phyloP scores from a whole-genome alignment of 2,797 vertebrate genomes.

The Chlorospingus semifuscus region DNA sequence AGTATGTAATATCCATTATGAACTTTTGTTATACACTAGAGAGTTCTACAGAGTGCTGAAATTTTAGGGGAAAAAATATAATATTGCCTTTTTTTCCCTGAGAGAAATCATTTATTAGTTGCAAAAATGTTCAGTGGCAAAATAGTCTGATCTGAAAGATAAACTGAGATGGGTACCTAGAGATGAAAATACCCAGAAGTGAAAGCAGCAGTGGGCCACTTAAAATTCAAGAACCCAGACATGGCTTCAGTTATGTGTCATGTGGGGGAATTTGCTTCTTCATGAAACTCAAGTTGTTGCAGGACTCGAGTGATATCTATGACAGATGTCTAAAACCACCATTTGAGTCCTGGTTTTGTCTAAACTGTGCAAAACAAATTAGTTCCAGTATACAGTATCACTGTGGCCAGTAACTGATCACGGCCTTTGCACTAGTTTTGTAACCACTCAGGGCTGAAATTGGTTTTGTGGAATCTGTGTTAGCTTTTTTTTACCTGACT shows the following conservation, averaged over 20 bases:
- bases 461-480: not conserved
- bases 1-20: not conserved
- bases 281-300: not conserved
- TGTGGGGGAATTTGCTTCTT: not conserved
- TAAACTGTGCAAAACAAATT: rapidly evolving
- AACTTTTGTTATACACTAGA: not conserved
- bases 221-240: not conserved
- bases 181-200: not conserved
- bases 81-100: not conserved
- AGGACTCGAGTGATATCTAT: not conserved
- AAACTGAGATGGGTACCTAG: not conserved
- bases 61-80: not conserved
- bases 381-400: not conserved
- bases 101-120: not conserved
- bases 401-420: not conserved
- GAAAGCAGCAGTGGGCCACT: not conserved
- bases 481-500: not conserved
- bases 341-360: not conserved
- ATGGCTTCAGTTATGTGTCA: not conserved
- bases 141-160: not conserved
- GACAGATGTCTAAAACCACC: not conserved
- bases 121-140: not conserved
- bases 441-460: not conserved
- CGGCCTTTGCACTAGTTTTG: not conserved
- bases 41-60: not conserved